Base-by-base conservation (phyloP, 2,888 invertebrate species). In the Eurytoma californica region DNA sequence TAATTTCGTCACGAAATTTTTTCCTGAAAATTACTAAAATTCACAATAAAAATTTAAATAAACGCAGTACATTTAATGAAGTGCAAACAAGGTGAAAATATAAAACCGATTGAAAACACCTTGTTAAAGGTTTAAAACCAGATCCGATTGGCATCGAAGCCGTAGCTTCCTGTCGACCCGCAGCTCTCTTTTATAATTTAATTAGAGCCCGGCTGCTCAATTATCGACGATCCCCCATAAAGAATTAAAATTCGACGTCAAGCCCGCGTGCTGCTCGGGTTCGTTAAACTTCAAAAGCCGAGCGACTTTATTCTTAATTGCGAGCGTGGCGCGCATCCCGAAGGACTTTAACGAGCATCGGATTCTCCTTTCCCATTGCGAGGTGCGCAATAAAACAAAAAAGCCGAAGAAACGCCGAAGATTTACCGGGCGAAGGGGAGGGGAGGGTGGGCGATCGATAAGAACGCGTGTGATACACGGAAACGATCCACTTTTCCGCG, bases 401-500 rank as follows among this genome's bases (percentile, higher is more conserved):
- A 66, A 69, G 24, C 58, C 55, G 20, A 69, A 18, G 4, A 28
- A n/a, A 24, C 53, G 20, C 4, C n/a, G n/a, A 53, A 20, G 20
- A 65, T 55, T 53, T 60, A 65, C 39, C 65, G 53, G 51, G 9
- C 39, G 39, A 39, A 28, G 51, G 47, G n/a, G 55, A 51, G 47
- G 30, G 39, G 24, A 18, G 39, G 61, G 14, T 28, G 69, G 73
- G 68, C 73, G 73, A 80, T 80, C 75, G 80, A 80, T 80, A 69
- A 69, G 69, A 77, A 57, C 67, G 60, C 39, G 68, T 61, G 68
- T 68, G 28, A 73, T 69, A 77, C 73, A 49, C 68, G 79, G 79
- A 81, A 81, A 81, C 73, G 81, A 81, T 81, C 81, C 67, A 81
- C 81, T 81, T 81, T 80, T 81, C 72, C 78, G 72, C 78, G 80